Conservation (phyloP, 1,140 invertebrate species). For the Pinna nobilis region DNA sequence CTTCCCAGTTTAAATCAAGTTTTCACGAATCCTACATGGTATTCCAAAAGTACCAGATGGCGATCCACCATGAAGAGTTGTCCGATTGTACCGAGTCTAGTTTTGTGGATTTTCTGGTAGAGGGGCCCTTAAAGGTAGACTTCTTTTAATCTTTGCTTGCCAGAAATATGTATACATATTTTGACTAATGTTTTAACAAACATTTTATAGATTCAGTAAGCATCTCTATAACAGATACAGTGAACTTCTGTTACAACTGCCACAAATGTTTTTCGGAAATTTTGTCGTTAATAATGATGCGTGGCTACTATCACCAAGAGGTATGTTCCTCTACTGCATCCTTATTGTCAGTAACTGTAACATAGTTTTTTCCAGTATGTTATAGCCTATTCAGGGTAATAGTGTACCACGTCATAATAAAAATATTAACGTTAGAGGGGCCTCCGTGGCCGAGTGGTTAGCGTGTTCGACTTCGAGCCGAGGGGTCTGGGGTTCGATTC, state of each 20-base stretch:
- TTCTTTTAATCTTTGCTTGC: not conserved
- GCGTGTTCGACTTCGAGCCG: no score
- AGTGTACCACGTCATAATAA: no score
- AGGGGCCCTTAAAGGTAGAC: constrained; percentile 78
- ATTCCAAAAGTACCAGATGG: constrained; percentile 92
- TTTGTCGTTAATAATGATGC: not conserved
- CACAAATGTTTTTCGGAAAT: not conserved
- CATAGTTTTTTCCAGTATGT: no score
- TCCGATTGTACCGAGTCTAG: constrained; percentile 82
- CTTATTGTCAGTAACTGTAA: no score
- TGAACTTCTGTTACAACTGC: not conserved
- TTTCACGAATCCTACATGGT: constrained; percentile 79
- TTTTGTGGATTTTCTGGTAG: constrained; percentile 89
- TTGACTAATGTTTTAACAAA: not conserved
- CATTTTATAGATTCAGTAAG: no score
- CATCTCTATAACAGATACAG: no score
- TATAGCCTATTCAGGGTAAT: no score
- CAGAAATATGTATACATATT: not conserved
- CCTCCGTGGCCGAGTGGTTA: no score
- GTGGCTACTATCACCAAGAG: no score
- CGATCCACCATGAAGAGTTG: constrained; percentile 86
- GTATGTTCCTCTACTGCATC: no score
- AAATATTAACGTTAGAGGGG: no score
- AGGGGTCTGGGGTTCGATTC: no score
- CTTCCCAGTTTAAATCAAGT: constrained; percentile 42